A percentile compares a stretch with the other conserved stretches of the same genome.
These are phyloP conservation scores for Pedionomus torquatus DNA, from an alignment of 2,113 vertebrate genomes.

Conservation along the genomic window DNA sequence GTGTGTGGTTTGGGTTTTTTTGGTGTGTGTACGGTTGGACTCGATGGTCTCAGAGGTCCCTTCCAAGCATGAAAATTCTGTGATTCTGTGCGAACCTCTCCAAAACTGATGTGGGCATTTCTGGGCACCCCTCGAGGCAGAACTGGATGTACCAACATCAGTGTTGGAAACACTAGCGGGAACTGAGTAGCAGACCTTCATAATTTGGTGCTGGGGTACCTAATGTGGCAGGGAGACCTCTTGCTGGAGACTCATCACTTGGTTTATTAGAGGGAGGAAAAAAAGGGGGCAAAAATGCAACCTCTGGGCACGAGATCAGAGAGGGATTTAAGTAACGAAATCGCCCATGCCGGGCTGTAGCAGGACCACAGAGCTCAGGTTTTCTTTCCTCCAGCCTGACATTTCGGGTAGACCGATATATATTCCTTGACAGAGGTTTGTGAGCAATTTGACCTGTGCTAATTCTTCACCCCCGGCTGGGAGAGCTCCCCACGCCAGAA, in stretches of 20 bases:
- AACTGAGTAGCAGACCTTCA: neutral
- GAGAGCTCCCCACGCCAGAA: neutral
- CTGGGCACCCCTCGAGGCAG: neutral
- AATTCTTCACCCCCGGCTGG: neutral
- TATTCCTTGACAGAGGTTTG: neutral
- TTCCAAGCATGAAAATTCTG: too few relatives aligned
- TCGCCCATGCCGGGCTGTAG: neutral
- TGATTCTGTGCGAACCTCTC: neutral
- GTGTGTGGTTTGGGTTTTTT: too few relatives aligned
- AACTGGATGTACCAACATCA: accelerated
- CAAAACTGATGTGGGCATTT: neutral
- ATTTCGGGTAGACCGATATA: neutral
- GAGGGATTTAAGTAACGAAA: neutral
- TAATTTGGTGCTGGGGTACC: neutral
- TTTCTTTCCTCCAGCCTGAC: neutral
- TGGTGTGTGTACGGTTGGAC: too few relatives aligned
- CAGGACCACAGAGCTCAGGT: neutral
- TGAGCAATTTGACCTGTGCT: constrained; percentile 5
- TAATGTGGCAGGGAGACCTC: accelerated
- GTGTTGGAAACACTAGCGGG: neutral
- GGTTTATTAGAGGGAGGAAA: accelerated
- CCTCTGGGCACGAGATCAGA: neutral
- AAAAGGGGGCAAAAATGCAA: neutral
- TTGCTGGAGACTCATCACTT: neutral
- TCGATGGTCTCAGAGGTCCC: too few relatives aligned